Evolutionary conservation across 2,888 invertebrate genomes (phyloP).

Genomic region (Chrysotoxum bicinctum): DNA sequence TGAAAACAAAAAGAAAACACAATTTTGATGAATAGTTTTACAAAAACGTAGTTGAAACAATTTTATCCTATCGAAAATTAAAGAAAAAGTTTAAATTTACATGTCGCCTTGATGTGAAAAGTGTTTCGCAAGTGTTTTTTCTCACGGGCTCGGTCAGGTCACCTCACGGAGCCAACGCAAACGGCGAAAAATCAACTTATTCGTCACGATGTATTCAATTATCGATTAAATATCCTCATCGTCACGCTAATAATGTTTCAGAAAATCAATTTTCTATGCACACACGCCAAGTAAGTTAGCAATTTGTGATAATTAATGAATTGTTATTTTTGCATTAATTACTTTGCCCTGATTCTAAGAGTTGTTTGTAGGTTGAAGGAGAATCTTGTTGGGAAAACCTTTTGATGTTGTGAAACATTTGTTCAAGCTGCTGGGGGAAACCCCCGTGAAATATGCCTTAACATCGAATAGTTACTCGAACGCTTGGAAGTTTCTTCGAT

Average conservation of each 20-base stretch:
- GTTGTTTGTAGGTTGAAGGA: neutral
- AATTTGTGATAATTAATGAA: constrained; percentile 23
- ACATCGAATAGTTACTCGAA: neutral
- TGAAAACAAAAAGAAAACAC: constrained; percentile 30
- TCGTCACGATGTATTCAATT: constrained; percentile 55
- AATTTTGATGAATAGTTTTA: neutral
- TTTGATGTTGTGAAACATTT: constrained; percentile 3
- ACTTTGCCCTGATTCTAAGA: neutral
- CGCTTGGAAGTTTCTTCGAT: neutral
- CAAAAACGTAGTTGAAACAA: neutral
- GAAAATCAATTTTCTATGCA: constrained; percentile 66
- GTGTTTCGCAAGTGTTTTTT: constrained; percentile 64
- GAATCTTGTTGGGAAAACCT: neutral
- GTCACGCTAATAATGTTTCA: constrained; percentile 59
- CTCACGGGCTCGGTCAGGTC: neutral
- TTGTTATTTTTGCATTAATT: constrained; percentile 15
- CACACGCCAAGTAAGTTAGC: constrained; percentile 48
- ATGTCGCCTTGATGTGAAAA: constrained; percentile 24
- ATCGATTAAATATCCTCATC: constrained; percentile 67
- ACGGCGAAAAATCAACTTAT: constrained; percentile 6
- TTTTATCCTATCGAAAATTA: neutral
- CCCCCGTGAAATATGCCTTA: neutral
- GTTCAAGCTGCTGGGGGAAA: constrained; percentile 1
- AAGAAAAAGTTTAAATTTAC: constrained; percentile 15
- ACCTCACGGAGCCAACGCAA: neutral